Evolutionary conservation across 1,140 invertebrate species (phyloP), one percentile per base, ranked within the genome.

Genomic region (Bilobella aurantiaca): DNA sequence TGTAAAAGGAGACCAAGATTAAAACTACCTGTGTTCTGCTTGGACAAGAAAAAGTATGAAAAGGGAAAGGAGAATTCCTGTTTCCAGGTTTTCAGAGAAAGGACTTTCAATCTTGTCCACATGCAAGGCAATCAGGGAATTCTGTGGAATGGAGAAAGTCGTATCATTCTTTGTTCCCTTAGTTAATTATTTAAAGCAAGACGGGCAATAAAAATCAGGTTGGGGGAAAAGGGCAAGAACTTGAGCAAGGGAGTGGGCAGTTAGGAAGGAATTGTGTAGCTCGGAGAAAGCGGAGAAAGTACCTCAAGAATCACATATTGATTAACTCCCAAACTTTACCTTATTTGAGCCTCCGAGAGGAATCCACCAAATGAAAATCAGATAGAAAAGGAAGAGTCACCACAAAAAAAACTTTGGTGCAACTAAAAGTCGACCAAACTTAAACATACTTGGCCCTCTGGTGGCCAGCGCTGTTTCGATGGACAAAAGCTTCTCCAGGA

Each of bases 311-410:
- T 53, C 8, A 12, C 49, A 53, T 53, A 53, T 53, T 53, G 49
- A 53, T 53, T 53, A 53, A 53, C 49, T 53, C 49, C 34, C 34
- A 42, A 53, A 12, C 14, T 14, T 23, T 23, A 53, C 49, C 25
- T 53, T 53, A 14, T 53, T 53, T 53, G 8, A 5, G 21, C 25
- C 21, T 16, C 49, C 8, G 18, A 12, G 34, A 42, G 49, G 49
- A 53, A 53, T 53, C 49, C 12, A 53, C 8, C 49, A 53, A 53
- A 53, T 53, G 49, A 53, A 53, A 53, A n/a, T n/a, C n/a, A n/a
- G n/a, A n/a, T n/a, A n/a, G n/a, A n/a, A n/a, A n/a, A n/a, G n/a
- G n/a, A n/a, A n/a, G n/a, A n/a, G n/a, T n/a, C n/a, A n/a, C n/a
- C n/a, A n/a, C n/a, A n/a, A n/a, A n/a, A n/a, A n/a, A n/a, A n/a